These are phyloP conservation scores for Hepsetus odoe DNA, from an alignment of 2,113 vertebrate genomes.

Conservation along the genomic window DNA sequence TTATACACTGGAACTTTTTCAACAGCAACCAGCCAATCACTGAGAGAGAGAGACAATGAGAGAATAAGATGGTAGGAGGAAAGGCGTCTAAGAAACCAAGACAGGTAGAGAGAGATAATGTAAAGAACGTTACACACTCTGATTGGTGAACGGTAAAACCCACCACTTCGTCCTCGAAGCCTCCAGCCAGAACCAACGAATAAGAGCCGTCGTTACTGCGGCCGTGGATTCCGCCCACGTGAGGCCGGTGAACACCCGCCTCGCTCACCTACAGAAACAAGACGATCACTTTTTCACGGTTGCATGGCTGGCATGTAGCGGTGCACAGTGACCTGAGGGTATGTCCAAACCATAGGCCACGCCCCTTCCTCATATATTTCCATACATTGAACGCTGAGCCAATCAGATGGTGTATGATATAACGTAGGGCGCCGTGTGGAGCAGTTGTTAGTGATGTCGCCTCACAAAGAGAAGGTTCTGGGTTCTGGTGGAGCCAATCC, in stretches of 20 bases:
- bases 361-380: too few species aligned
- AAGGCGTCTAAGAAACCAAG: not conserved
- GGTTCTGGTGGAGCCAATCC: too few species aligned
- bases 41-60: not conserved
- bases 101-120: slow-evolving; percentile 4
- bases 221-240: slow-evolving; percentile 97
- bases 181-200: slow-evolving; percentile 94
- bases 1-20: slow-evolving; percentile 23
- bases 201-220: slow-evolving; percentile 97
- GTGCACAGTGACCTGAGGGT: too few species aligned
- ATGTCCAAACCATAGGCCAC: too few species aligned
- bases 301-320: too few species aligned
- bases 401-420: too few species aligned
- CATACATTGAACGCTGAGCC: too few species aligned
- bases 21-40: slow-evolving; percentile 3
- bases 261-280: slow-evolving; percentile 87
- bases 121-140: not conserved
- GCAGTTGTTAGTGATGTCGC: too few species aligned
- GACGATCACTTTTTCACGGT: too few species aligned
- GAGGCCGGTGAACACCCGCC: slow-evolving; percentile 96
- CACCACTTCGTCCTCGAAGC: slow-evolving; percentile 99
- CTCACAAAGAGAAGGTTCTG: too few species aligned
- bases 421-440: too few species aligned
- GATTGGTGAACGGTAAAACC: slow-evolving; percentile 61
- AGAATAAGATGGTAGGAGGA: not conserved